These are phyloP conservation scores for Dinoponera quadriceps DNA, from an alignment of 1,140 invertebrate genomes.

Conservation along the genomic window DNA sequence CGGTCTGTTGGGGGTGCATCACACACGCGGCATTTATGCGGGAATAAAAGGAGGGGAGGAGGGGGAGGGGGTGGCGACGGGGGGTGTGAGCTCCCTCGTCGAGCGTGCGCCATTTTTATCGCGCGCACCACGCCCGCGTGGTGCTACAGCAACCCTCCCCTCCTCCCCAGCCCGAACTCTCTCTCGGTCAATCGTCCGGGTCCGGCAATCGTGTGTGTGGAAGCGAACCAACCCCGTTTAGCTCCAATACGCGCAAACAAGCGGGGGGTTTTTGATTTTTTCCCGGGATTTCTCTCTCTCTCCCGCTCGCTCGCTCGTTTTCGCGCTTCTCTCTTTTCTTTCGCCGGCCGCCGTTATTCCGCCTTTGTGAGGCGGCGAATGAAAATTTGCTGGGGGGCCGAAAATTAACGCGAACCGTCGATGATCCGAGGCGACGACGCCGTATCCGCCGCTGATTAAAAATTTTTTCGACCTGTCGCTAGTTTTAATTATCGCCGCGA, in stretches of 20 bases:
- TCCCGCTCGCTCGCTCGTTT: constrained; percentile 8
- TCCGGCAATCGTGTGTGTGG: constrained; percentile 60
- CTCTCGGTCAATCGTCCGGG: constrained; percentile 68
- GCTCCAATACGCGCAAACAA: constrained; percentile 66
- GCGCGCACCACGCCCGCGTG: constrained; percentile 76
- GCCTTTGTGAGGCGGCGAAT: constrained; percentile 21
- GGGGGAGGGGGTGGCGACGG: not conserved
- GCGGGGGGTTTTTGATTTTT: constrained; percentile 58
- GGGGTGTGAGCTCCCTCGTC: constrained; percentile 58
- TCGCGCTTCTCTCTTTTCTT: constrained; percentile 10
- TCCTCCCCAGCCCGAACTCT: constrained; percentile 26
- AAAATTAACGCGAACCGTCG: constrained; percentile 19
- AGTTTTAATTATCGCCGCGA: constrained; percentile 48
- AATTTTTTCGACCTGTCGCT: constrained; percentile 29
- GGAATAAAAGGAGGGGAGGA: constrained; percentile 58
- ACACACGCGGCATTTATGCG: constrained; percentile 75
- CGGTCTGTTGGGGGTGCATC: constrained; percentile 78
- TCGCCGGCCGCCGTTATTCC: not conserved
- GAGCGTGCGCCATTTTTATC: constrained; percentile 79
- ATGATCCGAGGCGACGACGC: constrained; percentile 1
- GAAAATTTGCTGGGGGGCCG: constrained; percentile 32
- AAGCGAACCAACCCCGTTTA: constrained; percentile 62
- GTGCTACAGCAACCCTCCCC: constrained; percentile 60
- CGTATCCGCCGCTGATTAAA: constrained; percentile 57
- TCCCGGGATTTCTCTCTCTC: not conserved